Evolutionary conservation across 2,888 invertebrate species (phyloP), one percentile per base, ranked within the genome.

Genomic region (Drosophila flavopinicola): DNA sequence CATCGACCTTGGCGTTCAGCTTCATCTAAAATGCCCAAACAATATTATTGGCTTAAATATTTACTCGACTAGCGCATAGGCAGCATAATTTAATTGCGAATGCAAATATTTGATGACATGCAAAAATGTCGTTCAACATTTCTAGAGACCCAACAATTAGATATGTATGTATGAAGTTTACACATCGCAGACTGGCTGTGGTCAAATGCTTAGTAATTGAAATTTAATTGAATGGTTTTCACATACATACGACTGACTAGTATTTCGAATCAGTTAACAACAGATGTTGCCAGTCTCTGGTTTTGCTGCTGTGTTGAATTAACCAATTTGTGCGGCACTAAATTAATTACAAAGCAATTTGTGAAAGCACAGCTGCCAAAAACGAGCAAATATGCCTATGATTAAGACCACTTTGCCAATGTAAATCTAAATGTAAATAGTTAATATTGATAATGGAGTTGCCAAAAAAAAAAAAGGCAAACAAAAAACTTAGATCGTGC

Each of bases 21-120:
- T 49, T 71, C 58, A 65, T 54, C 53, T 38, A 17, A 37, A 41
- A 65, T 60, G 66, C 54, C 33, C 38, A 53, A 56, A 57, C 57
- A 56, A 66, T 77, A 70, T 77, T 79, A 66, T 64, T 57, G 61
- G 78, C 78, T 78, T 78, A 75, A 80, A 78, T 80, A 75, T 80
- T 60, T 66, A 59, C 69, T 59, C 20, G 61, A 20, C 51, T n/a
- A 11, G 53, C 32, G 56, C 42, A 29, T 51, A 41, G 61, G 11
- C 38, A 57, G 60, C 74, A 63, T 67, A 66, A 74, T 74, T 64
- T 29, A 47, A 79, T 73, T 79, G 76, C 20, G 7, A 54, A 65
- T 56, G 56, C 66, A 70, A 79, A 77, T 76, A 74, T 77, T 79
- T 79, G 66, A 70, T 63, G 54, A 59, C 67, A 72, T 49, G 67